Conservation (phyloP, 2,113 vertebrate species). For the Vidua macroura region DNA sequence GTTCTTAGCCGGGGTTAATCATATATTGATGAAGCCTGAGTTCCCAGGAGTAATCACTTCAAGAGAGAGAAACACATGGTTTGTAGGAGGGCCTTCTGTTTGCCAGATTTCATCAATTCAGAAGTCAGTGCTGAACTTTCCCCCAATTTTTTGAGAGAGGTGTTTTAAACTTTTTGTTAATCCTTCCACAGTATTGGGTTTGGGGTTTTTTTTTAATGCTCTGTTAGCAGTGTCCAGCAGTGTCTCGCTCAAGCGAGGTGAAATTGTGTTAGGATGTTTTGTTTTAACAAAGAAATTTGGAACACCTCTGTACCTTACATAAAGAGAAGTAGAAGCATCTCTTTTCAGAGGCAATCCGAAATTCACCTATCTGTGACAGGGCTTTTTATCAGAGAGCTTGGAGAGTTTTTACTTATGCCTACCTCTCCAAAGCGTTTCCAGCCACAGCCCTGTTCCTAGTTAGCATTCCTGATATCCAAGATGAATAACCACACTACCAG, state of each 20-base stretch:
- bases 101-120: conserved; percentile 35
- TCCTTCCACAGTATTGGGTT: not conserved
- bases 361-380: not conserved
- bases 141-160: not conserved
- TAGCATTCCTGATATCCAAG: not conserved
- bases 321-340: not conserved
- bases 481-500: not conserved
- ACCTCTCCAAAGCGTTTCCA: not conserved
- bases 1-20: not conserved
- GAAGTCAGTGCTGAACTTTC: conserved; percentile 12
- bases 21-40: not conserved
- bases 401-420: not conserved
- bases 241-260: not conserved
- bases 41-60: conserved; percentile 22
- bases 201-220: not conserved
- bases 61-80: not conserved
- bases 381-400: not conserved
- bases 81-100: conserved; percentile 22
- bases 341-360: not conserved
- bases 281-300: not conserved
- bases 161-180: not conserved
- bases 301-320: not conserved
- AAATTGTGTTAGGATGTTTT: not conserved
- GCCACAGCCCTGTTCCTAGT: not conserved
- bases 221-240: not conserved